phyloP scores from a whole-genome alignment of 2,797 vertebrate genomes.

The Phoxinus dragarum region DNA sequence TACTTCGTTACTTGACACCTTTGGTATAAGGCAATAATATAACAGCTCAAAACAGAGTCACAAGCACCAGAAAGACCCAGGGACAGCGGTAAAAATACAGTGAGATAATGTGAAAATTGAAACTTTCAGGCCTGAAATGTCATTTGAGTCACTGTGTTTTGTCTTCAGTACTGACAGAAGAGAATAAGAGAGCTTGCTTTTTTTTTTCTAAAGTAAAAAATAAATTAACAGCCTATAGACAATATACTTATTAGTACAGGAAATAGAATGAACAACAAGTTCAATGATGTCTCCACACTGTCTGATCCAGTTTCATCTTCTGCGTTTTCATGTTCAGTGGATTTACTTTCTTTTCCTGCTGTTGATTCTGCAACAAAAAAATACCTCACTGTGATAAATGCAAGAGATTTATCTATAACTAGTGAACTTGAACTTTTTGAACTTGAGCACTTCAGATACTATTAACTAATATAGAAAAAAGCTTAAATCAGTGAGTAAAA shows the following conservation, averaged over 20 bases:
- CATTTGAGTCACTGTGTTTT: neutral
- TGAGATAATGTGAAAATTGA: no score
- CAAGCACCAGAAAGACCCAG: neutral
- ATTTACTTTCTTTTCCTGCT: neutral
- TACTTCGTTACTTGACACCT: no score
- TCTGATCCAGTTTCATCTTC: neutral
- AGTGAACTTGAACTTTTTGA: no score
- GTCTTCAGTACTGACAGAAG: no score
- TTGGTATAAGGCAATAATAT: neutral
- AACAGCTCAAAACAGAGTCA: neutral
- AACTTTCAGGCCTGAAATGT: neutral
- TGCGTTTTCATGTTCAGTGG: neutral
- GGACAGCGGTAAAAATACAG: neutral
- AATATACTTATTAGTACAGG: no score
- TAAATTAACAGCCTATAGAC: no score
- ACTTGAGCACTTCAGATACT: no score
- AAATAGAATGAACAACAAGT: no score
- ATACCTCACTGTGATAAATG: neutral
- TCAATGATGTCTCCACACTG: neutral
- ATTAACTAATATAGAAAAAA: no score
- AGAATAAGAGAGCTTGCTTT: neutral
- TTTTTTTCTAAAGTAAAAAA: neutral
- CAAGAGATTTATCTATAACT: no score
- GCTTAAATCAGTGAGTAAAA: no score
- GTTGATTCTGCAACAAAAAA: neutral